Evolutionary conservation across 2,888 invertebrate genomes (phyloP).

Genomic region (Pteria penguin): DNA sequence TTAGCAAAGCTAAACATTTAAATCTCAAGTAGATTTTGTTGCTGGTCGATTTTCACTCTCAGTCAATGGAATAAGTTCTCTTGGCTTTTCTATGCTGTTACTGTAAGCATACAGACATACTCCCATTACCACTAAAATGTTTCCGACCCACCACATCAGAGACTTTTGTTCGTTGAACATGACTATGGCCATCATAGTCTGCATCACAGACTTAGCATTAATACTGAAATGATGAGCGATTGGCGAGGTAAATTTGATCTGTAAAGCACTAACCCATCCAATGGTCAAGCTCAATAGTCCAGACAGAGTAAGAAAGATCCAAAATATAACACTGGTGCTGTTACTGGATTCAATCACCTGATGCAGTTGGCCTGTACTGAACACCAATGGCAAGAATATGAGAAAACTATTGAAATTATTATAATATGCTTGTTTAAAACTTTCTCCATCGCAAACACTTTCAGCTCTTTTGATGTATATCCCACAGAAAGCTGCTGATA

Average conservation of each 20-base stretch:
- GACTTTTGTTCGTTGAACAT: constrained; percentile 74
- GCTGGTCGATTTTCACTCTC: no score
- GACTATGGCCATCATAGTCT: constrained; percentile 78
- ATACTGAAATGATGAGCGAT: constrained; percentile 79
- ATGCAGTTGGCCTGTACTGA: constrained; percentile 72
- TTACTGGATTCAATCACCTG: constrained; percentile 59
- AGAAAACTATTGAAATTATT: constrained; percentile 75
- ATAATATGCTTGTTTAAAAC: constrained; percentile 74
- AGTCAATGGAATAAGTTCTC: no score
- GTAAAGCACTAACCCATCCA: constrained; percentile 78
- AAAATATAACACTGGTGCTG: constrained; percentile 58
- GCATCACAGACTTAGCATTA: constrained; percentile 78
- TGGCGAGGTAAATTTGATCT: constrained; percentile 79
- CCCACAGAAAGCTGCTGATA: constrained; percentile 77
- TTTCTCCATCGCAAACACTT: constrained; percentile 65
- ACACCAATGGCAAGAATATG: constrained; percentile 73
- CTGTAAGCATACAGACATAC: constrained; percentile 74
- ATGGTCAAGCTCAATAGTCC: constrained; percentile 75
- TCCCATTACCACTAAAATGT: constrained; percentile 75
- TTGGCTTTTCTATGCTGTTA: constrained; percentile 34
- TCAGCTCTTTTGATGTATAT: constrained; percentile 77
- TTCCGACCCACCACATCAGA: constrained; percentile 78
- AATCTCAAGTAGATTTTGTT: no score
- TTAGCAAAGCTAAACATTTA: no score
- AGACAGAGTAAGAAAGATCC: constrained; percentile 69